Conservation (phyloP, 1,140 invertebrate genomes). For the Lasioglossum baleicum region DNA sequence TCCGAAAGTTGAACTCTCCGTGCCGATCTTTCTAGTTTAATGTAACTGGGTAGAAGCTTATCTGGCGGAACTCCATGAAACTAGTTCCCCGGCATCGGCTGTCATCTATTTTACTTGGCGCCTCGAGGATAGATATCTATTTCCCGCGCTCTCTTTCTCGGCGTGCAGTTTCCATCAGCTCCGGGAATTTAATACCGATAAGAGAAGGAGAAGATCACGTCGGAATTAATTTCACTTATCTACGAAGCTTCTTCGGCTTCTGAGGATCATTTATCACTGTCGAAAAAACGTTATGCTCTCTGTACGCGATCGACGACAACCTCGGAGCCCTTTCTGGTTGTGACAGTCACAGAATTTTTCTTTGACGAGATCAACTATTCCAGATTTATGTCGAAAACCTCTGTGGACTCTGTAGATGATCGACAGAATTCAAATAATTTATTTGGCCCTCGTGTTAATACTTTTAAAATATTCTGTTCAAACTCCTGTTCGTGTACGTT, state of each 20-base stretch:
- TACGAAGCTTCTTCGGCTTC: background rate
- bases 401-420: too few species aligned
- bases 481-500: too few species aligned
- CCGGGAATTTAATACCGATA: background rate
- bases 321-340: too few species aligned
- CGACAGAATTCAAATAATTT: too few species aligned
- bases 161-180: background rate
- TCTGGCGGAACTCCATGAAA: background rate
- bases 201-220: background rate
- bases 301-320: conserved; percentile 14
- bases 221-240: conserved; percentile 8
- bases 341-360: too few species aligned
- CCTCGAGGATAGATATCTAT: background rate
- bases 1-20: background rate
- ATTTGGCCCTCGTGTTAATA: too few species aligned
- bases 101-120: background rate
- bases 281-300: background rate
- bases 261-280: conserved; percentile 19
- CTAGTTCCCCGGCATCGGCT: background rate
- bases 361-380: too few species aligned
- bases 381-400: too few species aligned
- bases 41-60: background rate
- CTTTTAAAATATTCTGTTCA: too few species aligned
- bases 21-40: background rate
- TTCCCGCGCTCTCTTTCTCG: background rate